These are phyloP conservation scores for Sardina pilchardus DNA, from an alignment of 2,113 vertebrate species.

Conservation along the genomic window DNA sequence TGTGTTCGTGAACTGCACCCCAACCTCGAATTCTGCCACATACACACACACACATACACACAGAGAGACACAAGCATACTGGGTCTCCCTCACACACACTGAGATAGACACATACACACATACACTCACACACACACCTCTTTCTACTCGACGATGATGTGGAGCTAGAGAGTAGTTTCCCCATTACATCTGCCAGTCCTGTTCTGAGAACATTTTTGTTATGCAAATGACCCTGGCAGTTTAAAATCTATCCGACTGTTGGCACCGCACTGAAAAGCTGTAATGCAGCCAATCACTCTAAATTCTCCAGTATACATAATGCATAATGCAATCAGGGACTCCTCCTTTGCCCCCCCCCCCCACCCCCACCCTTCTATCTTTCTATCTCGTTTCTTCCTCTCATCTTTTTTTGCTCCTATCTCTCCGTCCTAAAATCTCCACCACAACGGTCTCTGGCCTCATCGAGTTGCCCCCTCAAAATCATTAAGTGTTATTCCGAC, in stretches of 20 bases:
- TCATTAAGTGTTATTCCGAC: slow-evolving; percentile 31
- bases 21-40: neutral
- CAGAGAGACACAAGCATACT: neutral
- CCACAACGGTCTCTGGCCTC: neutral
- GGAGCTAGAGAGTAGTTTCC: neutral
- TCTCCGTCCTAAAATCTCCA: neutral
- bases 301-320: neutral
- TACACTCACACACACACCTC: neutral
- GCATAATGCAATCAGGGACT: slow-evolving; percentile 16
- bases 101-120: neutral
- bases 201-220: neutral
- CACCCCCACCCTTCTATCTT: neutral
- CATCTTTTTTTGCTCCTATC: neutral
- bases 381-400: neutral
- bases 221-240: slow-evolving; percentile 6
- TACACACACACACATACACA: neutral
- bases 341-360: neutral
- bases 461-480: neutral
- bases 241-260: neutral
- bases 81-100: neutral
- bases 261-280: neutral
- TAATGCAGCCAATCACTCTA: slow-evolving; percentile 9
- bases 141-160: neutral
- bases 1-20: neutral
- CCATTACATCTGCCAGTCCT: neutral